Evolutionary conservation across 1,140 invertebrate genomes (phyloP), one percentile per base, ranked within the genome.

Genomic region (Drosophila ficusphila): DNA sequence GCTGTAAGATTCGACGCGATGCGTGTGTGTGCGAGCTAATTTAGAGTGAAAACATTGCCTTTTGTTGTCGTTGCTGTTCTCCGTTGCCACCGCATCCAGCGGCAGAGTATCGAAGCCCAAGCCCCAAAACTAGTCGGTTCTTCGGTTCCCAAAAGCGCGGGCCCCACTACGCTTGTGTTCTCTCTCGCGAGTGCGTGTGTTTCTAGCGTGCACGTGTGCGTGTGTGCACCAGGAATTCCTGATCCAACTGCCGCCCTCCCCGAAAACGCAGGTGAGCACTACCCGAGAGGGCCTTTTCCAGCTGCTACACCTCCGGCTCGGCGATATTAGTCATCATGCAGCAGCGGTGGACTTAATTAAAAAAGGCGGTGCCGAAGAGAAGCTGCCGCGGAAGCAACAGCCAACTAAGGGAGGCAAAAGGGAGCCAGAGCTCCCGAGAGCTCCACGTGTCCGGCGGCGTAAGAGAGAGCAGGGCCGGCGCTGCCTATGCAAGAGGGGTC

Each of bases 331-430:
- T 85, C 79, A 85, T 85, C 76, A 18, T 34, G 21, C 21, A 42
- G 38, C 61, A 33, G 34, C 57, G 49, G 57, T 65, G 74, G 44
- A 39, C 73, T 85, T 85, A 83, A 86, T 85, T 76, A 76, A 76
- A 85, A 83, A 61, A 76, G 65, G 49, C 44, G 39, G 14, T 39
- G 48, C 29, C 33, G 12, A 64, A 79, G 64, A 82, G 79, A 65
- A 60, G n/a, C 34, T 16, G 19, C 6, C 34, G 76, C 62, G 82
- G 52, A 85, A 85, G 79, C 79, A 85, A 85, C 79, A 85, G 76
- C 58, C 81, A 76, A 49, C 33, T 65, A 65, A 78, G 67, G 76
- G 81, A 76, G 67, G n/a, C 46, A 23, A 49, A 58, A 19, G 42
- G 8, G 36, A 41, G 49, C 21, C 42, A 67, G 61, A 68, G 58